Base-by-base conservation (phyloP, 2,113 vertebrate species). In the Gasterosteus nipponicus region DNA sequence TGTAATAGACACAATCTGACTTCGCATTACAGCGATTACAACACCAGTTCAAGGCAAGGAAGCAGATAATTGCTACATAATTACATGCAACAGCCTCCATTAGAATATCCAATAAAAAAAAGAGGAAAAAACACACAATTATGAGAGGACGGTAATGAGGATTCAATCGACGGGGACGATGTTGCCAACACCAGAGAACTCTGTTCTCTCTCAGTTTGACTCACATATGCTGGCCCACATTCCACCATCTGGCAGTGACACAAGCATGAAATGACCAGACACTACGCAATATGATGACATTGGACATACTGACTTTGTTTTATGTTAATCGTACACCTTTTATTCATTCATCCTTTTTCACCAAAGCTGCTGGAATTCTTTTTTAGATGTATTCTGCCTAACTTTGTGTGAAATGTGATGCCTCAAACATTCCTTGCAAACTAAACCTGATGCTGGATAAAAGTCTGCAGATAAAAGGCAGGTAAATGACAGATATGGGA, bases 41-140 rank as follows among this genome's bases (percentile, higher is more conserved):
- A 87, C 71, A 81, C 84, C 84, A 71, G 82, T 91, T 87, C 29
- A 76, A 83, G 86, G 89, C 88, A 86, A 89, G 87, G 90, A 91
- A 88, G 85, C 91, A 89, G 86, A 89, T 92, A 93, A 93, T 93
- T 93, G 87, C 81, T 86, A 72, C 84, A 87, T 92, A 93, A 93
- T 92, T 89, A 91, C 89, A 89, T 89, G 89, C 91, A 92, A 92
- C 91, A 86, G 77, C 82, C 85, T 86, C 86, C 83, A 89, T 92
- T 93, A 88, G 87, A 89, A 92, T 89, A 90, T 89, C 78, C 69
- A 69, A 86, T 91, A 70, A 81, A 73, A 78, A 62, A 62, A 57
- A 14, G 3, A 19, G 75, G 77, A 80, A 56, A 44, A 81, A 82
- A 85, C 89, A 83, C 83, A 89, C 81, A 89, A 92, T 91, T 87